Evolutionary conservation across 2,797 vertebrate genomes (phyloP).

Genomic region (Lepilemur septentrionalis): DNA sequence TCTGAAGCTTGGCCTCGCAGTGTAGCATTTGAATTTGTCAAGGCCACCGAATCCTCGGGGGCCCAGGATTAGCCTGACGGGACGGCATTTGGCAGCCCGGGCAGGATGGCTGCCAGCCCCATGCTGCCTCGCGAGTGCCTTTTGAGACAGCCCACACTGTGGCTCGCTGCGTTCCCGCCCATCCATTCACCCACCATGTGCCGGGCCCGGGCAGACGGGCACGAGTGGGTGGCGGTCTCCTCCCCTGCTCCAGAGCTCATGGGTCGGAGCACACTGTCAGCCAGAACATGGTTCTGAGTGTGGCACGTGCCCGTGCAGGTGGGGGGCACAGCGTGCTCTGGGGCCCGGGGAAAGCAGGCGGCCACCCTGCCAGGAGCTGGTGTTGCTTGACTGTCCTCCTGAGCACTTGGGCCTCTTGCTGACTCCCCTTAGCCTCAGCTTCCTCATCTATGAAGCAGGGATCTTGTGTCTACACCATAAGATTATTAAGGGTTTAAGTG

Average conservation of each 20-base stretch:
- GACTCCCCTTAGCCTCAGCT: not conserved
- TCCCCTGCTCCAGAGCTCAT: not conserved
- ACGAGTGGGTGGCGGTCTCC: fast-evolving
- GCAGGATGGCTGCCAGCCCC: not conserved
- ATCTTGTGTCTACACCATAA: not conserved
- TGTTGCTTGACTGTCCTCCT: not conserved
- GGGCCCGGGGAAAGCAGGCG: not conserved
- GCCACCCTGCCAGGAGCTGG: not conserved
- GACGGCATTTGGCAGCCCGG: not conserved
- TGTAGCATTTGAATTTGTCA: not conserved
- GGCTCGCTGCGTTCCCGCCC: fast-evolving
- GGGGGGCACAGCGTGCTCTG: not conserved
- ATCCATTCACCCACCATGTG: fast-evolving
- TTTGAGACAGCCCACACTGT: not conserved
- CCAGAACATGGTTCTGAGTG: fast-evolving
- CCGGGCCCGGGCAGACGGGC: not conserved
- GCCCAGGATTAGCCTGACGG: not conserved
- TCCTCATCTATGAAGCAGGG: not conserved
- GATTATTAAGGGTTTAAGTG: not conserved
- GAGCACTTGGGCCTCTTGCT: fast-evolving
- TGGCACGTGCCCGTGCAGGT: fast-evolving
- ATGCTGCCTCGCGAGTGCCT: not conserved
- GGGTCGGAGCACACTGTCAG: fast-evolving
- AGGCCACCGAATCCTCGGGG: not conserved
- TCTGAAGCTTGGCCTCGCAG: not conserved